Evolutionary conservation across 2,113 vertebrate genomes (phyloP), one percentile per base, ranked within the genome.

Genomic region (Panthera leo): DNA sequence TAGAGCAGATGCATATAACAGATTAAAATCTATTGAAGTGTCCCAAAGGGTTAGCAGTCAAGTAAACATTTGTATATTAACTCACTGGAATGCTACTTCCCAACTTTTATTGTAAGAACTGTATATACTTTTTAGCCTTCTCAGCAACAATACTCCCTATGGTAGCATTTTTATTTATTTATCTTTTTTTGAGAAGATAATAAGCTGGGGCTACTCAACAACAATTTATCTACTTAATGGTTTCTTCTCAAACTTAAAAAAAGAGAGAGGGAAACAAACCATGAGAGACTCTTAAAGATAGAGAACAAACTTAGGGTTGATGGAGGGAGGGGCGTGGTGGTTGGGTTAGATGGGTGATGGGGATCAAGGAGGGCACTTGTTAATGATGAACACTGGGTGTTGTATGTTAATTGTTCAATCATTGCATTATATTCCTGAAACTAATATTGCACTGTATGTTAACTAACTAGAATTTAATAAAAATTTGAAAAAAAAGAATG

Each of bases 101-200:
- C 14, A 89, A 55, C 42, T 71, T 45, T 48, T 82, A 36, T 65
- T 53, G n/a, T 36, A 73, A 71, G 39, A 89, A 89, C 15, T 79
- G 2, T 71, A 34, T 67, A 79, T 1, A 34, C 6, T 55, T 39
- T 70, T 89, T 85, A 63, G 27, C 34, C 25, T 97, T 85, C 79
- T 92, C 63, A 71, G 83, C 16, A 80, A 48, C n/a, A 53, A 0
- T 15, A 34, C 3, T 15, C 55, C 31, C 45, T 93, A 39, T 23
- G 34, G 29, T 86, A n/a, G n/a, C 55, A 73, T 93, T 93, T 89
- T 63, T 83, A 36, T 86, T 93, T 63, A 82, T 58, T 89, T 65
- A 67, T 76, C 13, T 63, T 36, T 84, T 55, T 91, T 48, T 48
- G 36, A 80, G 67, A 90, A 85, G 34, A 36, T 78, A 85, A 45